Base-by-base conservation (phyloP, 2,113 vertebrate species). In the Seriola rivoliana region DNA sequence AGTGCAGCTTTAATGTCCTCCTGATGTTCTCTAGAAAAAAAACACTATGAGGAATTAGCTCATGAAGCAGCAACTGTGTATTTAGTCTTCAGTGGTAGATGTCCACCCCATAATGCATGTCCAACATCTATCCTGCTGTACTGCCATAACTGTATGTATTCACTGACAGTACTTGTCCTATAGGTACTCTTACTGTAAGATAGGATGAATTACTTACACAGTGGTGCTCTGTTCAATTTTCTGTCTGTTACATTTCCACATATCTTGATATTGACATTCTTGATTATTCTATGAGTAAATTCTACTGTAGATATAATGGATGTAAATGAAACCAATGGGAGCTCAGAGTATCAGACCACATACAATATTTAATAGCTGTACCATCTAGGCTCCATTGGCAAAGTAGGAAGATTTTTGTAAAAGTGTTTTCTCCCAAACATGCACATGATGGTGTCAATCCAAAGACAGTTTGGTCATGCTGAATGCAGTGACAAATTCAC, bases 11-110 rank as follows among this genome's bases (percentile, higher is more conserved):
- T 79, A 78, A 88, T 70, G 66, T 80, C 46, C 36, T 84, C 84
- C 79, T 81, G 63, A 87, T 67, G 74, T 38, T 85, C 62, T 77
- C 40, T 5, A 50, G n/a, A 73, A 81, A 62, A 60, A 75, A 44
- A 44, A 40, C 5, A 44, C 59, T 1, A 4, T 32, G 52, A 59
- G 13, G 42, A 65, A 66, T 54, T 60, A 66, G 21, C 17, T 55
- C 1, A 73, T 54, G 57, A 67, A n/a, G 69, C 4, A 48, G 64
- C n/a, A 32, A 17, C 40, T 54, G 66, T 70, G 42, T 57, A 12
- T 78, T 64, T 55, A 55, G n/a, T 65, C 14, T 52, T 19, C 19
- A 40, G 29, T 34, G 14, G 64, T n/a, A 17, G 23, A 71, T 4
- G 4, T 46, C 19, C 52, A 34, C 34, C 25, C 4, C 16, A 60